A percentile compares a stretch with the other conserved stretches of the same genome.
Conservation (phyloP, 2,113 vertebrate genomes). For the Nansenia antarctica region DNA sequence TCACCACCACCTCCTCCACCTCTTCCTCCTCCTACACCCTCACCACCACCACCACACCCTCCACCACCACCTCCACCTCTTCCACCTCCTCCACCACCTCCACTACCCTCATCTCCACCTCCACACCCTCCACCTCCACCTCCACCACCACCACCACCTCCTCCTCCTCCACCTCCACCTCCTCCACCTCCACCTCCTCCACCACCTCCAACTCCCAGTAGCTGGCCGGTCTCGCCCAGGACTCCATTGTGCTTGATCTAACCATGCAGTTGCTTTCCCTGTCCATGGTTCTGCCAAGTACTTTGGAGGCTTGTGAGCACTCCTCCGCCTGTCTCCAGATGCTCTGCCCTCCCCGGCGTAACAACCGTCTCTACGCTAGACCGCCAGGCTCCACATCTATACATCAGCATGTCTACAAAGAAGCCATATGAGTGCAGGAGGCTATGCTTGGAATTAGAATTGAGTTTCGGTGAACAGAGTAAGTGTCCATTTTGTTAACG, state of each 20-base stretch:
- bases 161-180: background rate
- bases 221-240: slow-evolving; percentile 55
- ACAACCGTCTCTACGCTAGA: no score
- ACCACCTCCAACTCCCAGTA: background rate
- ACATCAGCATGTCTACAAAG: background rate
- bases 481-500: no score
- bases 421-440: background rate
- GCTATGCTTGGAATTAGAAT: no score
- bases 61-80: background rate
- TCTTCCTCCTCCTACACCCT: background rate
- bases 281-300: slow-evolving; percentile 85
- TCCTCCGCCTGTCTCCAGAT: no score
- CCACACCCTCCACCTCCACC: background rate
- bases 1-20: background rate
- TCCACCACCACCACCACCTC: background rate
- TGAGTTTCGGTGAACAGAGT: background rate
- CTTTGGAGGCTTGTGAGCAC: slow-evolving; percentile 76
- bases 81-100: no score
- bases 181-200: background rate
- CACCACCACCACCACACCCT: slow-evolving; percentile 2
- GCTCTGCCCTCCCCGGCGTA: no score
- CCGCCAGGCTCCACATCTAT: no score
- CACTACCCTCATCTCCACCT: background rate
- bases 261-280: slow-evolving; percentile 78
- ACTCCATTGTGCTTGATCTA: slow-evolving; percentile 87